Evolutionary conservation across 1,140 invertebrate genomes (phyloP).

Genomic region (Bombyx mandarina): DNA sequence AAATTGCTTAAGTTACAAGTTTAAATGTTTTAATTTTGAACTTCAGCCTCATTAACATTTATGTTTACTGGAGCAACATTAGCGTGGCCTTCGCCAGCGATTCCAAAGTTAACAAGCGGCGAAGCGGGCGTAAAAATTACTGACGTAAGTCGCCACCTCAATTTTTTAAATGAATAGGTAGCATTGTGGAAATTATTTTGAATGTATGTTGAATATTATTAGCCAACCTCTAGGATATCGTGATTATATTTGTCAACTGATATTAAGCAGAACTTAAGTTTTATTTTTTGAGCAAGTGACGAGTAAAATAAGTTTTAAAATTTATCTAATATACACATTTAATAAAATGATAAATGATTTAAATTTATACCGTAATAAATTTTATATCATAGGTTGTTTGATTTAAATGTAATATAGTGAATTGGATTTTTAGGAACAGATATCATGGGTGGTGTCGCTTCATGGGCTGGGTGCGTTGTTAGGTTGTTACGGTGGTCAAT

Average conservation of each 20-base stretch:
- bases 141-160: slow-evolving; percentile 38
- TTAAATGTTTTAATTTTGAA: slow-evolving; percentile 16
- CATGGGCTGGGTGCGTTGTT: slow-evolving; percentile 77
- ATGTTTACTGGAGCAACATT: slow-evolving; percentile 53
- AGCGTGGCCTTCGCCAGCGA: slow-evolving; percentile 69
- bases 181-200: neutral
- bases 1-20: slow-evolving; percentile 14
- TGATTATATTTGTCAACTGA: too few relatives aligned
- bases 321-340: too few relatives aligned
- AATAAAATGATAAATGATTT: too few relatives aligned
- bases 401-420: too few relatives aligned
- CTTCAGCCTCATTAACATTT: slow-evolving; percentile 48
- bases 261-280: neutral
- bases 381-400: too few relatives aligned
- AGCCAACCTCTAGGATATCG: neutral
- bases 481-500: slow-evolving; percentile 71
- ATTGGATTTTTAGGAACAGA: slow-evolving; percentile 42
- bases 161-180: neutral
- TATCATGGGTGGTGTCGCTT: slow-evolving; percentile 79
- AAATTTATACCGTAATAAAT: too few relatives aligned
- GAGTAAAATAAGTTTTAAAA: too few relatives aligned
- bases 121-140: slow-evolving; percentile 51
- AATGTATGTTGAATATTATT: neutral
- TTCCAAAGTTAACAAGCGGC: slow-evolving; percentile 62
- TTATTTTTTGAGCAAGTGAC: too few relatives aligned